phyloP scores from a whole-genome alignment of 2,797 vertebrate species.

The Carcharodon carcharias region DNA sequence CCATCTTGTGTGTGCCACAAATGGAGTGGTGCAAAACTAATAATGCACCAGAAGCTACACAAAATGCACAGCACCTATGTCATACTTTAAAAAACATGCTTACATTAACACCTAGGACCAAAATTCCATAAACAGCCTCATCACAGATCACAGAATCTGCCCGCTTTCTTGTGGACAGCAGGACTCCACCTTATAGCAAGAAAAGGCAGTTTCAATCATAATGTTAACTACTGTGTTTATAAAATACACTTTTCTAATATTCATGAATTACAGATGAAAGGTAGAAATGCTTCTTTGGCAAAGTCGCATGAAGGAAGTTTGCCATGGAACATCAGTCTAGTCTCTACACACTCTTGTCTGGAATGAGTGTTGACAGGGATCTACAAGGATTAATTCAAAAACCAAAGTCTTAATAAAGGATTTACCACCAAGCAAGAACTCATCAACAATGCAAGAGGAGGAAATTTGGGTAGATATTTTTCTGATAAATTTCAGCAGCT shows the following conservation, averaged over 20 bases:
- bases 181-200: background rate
- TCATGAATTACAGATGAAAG: background rate
- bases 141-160: background rate
- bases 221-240: background rate
- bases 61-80: background rate
- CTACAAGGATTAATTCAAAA: background rate
- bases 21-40: background rate
- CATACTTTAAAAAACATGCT: background rate
- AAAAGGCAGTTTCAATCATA: background rate
- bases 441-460: background rate
- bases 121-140: background rate
- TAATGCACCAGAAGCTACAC: background rate
- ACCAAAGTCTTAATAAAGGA: background rate
- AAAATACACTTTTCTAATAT: background rate
- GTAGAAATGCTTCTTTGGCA: background rate
- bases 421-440: conserved; percentile 10
- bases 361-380: background rate
- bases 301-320: background rate
- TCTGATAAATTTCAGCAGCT: background rate
- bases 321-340: background rate
- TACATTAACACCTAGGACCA: background rate
- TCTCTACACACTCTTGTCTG: background rate
- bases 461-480: background rate
- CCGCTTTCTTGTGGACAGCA: background rate
- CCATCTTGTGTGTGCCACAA: background rate